Evolutionary conservation across 2,888 invertebrate genomes (phyloP).

Genomic region (Hesperia comma): DNA sequence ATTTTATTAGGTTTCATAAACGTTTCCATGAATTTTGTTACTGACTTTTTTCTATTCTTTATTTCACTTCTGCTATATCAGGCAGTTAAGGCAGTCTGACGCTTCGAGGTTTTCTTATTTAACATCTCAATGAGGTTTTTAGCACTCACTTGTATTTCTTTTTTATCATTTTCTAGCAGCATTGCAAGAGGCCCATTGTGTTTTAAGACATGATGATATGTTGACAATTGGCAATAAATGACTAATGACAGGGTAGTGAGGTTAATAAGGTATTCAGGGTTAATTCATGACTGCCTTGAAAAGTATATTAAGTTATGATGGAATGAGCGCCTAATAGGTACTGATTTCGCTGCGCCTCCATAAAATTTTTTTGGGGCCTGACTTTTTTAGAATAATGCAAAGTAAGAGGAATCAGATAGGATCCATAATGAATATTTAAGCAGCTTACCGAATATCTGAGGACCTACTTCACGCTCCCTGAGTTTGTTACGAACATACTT

Average conservation of each 20-base stretch:
- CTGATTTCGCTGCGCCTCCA: neutral
- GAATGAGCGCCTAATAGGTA: neutral
- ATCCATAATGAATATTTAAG: slow-evolving; percentile 32
- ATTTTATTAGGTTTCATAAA: slow-evolving; percentile 28
- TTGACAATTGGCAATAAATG: too few relatives aligned
- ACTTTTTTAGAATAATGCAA: slow-evolving; percentile 17
- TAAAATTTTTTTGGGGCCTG: neutral
- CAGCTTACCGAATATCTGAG: slow-evolving; percentile 28
- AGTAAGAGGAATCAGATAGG: slow-evolving; percentile 28
- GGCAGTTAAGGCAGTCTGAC: slow-evolving; percentile 7
- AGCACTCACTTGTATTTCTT: too few relatives aligned
- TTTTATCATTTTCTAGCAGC: too few relatives aligned
- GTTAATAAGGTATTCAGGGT: too few relatives aligned
- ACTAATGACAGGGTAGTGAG: too few relatives aligned
- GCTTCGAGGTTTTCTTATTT: too few relatives aligned
- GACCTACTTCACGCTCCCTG: slow-evolving; percentile 19
- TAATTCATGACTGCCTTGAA: neutral
- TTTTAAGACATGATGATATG: too few relatives aligned
- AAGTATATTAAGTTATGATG: neutral
- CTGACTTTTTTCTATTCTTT: slow-evolving; percentile 2
- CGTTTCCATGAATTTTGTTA: slow-evolving; percentile 16
- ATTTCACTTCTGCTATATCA: slow-evolving; percentile 12
- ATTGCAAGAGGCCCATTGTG: neutral
- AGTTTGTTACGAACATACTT: slow-evolving; percentile 21
- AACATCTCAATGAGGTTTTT: too few relatives aligned